phyloP scores from a whole-genome alignment of 2,113 vertebrate species.

The Tragelaphus buxtoni region DNA sequence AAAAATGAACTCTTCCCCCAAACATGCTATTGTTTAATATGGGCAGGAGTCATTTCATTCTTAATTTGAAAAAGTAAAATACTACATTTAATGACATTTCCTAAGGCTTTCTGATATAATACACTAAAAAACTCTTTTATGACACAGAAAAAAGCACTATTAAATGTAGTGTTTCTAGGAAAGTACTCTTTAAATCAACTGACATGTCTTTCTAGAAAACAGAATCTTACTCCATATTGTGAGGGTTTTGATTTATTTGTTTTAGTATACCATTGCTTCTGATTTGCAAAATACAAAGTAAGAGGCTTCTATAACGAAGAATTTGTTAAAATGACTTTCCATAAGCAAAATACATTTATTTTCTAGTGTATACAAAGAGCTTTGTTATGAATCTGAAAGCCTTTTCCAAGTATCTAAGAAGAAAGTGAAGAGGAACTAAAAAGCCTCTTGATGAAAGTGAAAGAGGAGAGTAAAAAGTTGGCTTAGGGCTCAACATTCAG shows the following conservation, averaged over 20 bases:
- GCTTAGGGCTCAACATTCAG: too few species aligned
- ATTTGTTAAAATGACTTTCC: slow-evolving; percentile 42
- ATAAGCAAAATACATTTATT: slow-evolving; percentile 17
- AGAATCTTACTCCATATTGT: neutral
- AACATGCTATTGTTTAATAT: neutral
- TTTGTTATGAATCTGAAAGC: slow-evolving; percentile 2
- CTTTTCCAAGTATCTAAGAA: neutral
- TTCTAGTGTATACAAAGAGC: neutral
- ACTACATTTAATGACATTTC: slow-evolving; percentile 49
- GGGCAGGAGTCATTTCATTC: neutral
- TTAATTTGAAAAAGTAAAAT: slow-evolving; percentile 24
- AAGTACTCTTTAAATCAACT: slow-evolving; percentile 58
- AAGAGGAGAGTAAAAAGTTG: too few species aligned
- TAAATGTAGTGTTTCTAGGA: slow-evolving; percentile 20
- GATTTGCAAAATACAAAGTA: slow-evolving; percentile 43
- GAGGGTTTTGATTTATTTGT: slow-evolving; percentile 46
- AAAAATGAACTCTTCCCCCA: slow-evolving; percentile 5
- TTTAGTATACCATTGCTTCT: slow-evolving; percentile 3
- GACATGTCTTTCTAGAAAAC: slow-evolving; percentile 47
- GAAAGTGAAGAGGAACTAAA: neutral
- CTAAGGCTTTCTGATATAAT: slow-evolving; percentile 48
- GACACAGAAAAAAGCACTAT: slow-evolving; percentile 34
- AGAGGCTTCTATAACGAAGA: neutral
- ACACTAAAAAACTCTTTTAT: slow-evolving; percentile 35
- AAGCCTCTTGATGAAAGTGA: too few species aligned